Evolutionary conservation across 2,113 vertebrate species (phyloP).

Genomic region (Brienomyrus longianalis): DNA sequence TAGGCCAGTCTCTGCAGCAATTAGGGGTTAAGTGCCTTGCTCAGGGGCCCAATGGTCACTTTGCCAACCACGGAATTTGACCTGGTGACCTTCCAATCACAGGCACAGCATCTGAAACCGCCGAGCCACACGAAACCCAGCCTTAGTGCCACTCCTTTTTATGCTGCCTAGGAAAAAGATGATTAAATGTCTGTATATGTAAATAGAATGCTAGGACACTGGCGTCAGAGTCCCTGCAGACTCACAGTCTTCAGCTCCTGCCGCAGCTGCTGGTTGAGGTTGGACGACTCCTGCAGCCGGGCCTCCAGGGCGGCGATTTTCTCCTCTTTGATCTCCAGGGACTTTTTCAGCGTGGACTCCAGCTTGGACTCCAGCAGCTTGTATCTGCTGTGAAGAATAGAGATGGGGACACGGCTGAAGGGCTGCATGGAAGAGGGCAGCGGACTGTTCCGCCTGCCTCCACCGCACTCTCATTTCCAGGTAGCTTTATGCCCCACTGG

Average conservation of each 20-base stretch:
- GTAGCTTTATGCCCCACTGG: not conserved
- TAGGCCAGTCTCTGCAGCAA: not conserved
- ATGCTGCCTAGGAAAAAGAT: not conserved
- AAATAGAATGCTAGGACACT: not conserved
- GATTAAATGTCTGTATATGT: not conserved
- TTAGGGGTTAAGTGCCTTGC: too few species aligned
- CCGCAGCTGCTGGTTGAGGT: conserved; percentile 91
- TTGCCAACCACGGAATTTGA: not conserved
- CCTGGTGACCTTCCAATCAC: not conserved
- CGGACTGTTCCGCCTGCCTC: not conserved
- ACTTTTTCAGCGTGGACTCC: conserved; percentile 90
- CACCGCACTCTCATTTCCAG: not conserved
- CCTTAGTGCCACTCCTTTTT: not conserved
- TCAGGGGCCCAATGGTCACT: not conserved
- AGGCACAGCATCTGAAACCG: not conserved
- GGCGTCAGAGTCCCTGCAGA: not conserved
- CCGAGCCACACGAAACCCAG: not conserved
- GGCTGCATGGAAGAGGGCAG: not conserved
- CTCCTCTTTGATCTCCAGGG: conserved; percentile 96
- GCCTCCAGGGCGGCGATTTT: conserved; percentile 96
- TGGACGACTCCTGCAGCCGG: conserved; percentile 92
- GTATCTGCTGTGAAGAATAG: conserved; percentile 63
- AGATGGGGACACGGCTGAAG: not conserved
- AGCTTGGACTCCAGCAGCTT: conserved; percentile 90
- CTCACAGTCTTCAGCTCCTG: conserved; percentile 95